Percentiles rank a stretch among this genome's conserved stretches.
Evolutionary conservation across 2,797 vertebrate species (phyloP).

Genomic region (Pipistrellus pipistrellus): DNA sequence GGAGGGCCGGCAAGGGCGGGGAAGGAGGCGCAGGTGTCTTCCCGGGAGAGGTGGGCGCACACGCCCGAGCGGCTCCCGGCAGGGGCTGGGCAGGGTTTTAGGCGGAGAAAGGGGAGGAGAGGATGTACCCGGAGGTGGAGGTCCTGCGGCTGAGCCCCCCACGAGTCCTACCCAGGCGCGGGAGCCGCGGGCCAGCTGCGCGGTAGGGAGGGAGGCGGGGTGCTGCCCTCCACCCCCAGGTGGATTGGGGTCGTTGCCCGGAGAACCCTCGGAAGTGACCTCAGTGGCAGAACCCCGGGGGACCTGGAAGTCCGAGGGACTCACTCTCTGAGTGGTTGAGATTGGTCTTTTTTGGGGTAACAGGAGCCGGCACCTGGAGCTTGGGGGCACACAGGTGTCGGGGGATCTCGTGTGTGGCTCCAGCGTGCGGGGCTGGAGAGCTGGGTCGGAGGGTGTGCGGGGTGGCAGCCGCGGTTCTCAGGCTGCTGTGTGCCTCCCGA

Average conservation of each 20-base stretch:
- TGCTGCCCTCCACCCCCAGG: background rate
- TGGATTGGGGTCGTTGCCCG: background rate
- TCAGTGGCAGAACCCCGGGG: background rate
- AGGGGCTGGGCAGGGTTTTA: slow-evolving; percentile 15
- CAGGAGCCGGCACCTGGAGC: background rate
- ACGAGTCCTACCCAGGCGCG: background rate
- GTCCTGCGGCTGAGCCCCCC: background rate
- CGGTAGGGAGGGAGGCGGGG: background rate
- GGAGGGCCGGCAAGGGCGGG: slow-evolving; percentile 70
- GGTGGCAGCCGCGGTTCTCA: background rate
- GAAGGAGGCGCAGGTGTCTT: slow-evolving; percentile 77
- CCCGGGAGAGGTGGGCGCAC: background rate
- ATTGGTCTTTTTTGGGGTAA: background rate
- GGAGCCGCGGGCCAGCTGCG: background rate
- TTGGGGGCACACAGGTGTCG: slow-evolving; percentile 9
- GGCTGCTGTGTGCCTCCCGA: slow-evolving; percentile 68
- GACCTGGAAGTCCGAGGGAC: background rate
- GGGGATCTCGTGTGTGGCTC: background rate
- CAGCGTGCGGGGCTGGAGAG: background rate
- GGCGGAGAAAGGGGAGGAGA: slow-evolving; percentile 4
- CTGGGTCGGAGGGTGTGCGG: background rate
- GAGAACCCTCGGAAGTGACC: background rate
- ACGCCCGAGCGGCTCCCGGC: background rate
- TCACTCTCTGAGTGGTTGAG: background rate
- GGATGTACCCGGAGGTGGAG: slow-evolving; percentile 1